Percentiles rank a stretch among this genome's conserved stretches.
These are phyloP conservation scores for Capitella teleta DNA, from an alignment of 1,140 invertebrate species.

Conservation along the genomic window DNA sequence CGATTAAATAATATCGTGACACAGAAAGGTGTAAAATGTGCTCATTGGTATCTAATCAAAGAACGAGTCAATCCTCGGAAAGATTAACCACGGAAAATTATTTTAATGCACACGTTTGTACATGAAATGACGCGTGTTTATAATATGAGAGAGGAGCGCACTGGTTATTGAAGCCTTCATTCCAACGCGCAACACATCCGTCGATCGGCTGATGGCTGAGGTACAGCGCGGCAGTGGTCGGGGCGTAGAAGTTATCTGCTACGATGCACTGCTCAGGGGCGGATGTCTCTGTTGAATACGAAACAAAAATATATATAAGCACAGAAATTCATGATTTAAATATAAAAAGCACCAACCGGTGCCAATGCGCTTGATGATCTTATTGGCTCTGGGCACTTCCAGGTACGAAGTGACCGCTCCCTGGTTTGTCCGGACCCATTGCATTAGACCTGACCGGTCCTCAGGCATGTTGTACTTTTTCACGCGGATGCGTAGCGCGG, in stretches of 20 bases:
- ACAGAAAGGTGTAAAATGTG: too few relatives aligned
- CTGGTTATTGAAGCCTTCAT: not conserved
- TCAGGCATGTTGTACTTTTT: not conserved
- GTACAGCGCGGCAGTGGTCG: not conserved
- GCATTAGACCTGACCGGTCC: not conserved
- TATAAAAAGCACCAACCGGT: too few relatives aligned
- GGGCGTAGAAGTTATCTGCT: not conserved
- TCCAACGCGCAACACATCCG: not conserved
- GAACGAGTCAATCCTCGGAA: too few relatives aligned
- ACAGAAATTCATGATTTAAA: not conserved
- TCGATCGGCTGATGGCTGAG: not conserved
- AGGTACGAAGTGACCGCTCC: not conserved
- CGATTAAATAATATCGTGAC: not conserved
- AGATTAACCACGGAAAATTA: too few relatives aligned
- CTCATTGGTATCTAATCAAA: too few relatives aligned
- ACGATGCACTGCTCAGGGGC: not conserved
- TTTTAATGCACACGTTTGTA: too few relatives aligned
- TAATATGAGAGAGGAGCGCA: too few relatives aligned
- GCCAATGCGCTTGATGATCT: slow-evolving; percentile 2
- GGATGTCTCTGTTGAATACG: not conserved
- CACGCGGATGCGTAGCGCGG: not conserved
- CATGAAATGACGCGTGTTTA: too few relatives aligned
- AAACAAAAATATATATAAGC: not conserved
- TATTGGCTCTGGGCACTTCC: not conserved
- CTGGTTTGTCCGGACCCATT: not conserved